Evolutionary conservation across 2,113 vertebrate species (phyloP).

Genomic region (Ammodytes dubius): DNA sequence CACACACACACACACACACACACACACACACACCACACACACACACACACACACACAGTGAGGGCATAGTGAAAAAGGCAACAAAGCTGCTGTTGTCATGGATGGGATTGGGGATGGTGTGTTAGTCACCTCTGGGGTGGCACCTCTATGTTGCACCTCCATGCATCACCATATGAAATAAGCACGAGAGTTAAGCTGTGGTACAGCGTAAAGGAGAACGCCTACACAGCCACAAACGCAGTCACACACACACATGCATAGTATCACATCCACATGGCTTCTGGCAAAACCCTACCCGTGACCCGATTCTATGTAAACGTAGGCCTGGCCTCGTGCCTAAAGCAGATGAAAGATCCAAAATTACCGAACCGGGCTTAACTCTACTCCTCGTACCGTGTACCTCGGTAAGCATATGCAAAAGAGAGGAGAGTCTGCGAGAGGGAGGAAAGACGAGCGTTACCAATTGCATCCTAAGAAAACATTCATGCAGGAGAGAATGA

Average conservation of each 20-base stretch:
- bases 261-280: slow-evolving; percentile 47
- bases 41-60: slow-evolving; percentile 11
- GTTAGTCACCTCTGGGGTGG: slow-evolving; percentile 77
- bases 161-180: slow-evolving; percentile 65
- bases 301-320: slow-evolving; percentile 52
- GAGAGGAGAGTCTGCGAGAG: slow-evolving; percentile 35
- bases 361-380: slow-evolving; percentile 69
- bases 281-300: slow-evolving; percentile 50
- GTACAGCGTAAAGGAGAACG: slow-evolving; percentile 55
- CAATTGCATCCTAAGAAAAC: slow-evolving; percentile 77
- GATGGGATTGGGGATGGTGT: slow-evolving; percentile 70
- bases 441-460: slow-evolving; percentile 68
- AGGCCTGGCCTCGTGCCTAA: slow-evolving; percentile 53
- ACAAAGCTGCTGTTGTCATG: slow-evolving; percentile 49
- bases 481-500: slow-evolving; percentile 64
- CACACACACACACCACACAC: slow-evolving; percentile 1
- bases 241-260: slow-evolving; percentile 11
- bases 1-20: background rate
- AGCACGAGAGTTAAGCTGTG: slow-evolving; percentile 64
- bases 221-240: slow-evolving; percentile 44
- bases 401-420: slow-evolving; percentile 73
- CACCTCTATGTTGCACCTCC: slow-evolving; percentile 67
- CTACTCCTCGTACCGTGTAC: slow-evolving; percentile 23
- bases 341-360: slow-evolving; percentile 72
- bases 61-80: slow-evolving; percentile 13